Percentiles rank a stretch among this genome's conserved stretches.
These are phyloP conservation scores for Plecturocebus donacophilus DNA, from an alignment of 2,113 vertebrate species.

Conservation along the genomic window DNA sequence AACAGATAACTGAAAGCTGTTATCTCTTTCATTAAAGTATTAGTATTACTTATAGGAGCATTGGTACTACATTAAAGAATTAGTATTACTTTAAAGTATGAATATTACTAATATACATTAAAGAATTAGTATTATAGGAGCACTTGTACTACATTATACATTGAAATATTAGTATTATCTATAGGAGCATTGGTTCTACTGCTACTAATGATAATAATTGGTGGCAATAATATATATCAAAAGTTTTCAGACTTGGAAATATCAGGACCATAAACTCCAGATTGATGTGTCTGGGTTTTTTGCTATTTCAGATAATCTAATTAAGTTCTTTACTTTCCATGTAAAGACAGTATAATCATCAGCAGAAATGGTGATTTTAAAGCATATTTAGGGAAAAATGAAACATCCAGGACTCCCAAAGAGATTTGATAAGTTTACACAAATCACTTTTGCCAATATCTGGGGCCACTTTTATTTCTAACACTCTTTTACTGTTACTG, in stretches of 20 bases:
- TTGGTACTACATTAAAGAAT: not conserved
- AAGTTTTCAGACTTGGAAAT: not conserved
- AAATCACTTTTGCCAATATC: slow-evolving; percentile 52
- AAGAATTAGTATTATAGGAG: not conserved
- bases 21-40: not conserved
- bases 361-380: slow-evolving; percentile 32
- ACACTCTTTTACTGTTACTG: slow-evolving; percentile 66
- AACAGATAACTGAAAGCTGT: not conserved
- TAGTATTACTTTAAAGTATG: not conserved
- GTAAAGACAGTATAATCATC: not conserved
- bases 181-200: not conserved
- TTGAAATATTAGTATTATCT: not conserved
- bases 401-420: not conserved
- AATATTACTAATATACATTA: not conserved
- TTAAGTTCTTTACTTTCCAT: slow-evolving; percentile 35
- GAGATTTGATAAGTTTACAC: slow-evolving; percentile 32
- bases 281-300: not conserved
- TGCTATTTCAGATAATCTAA: not conserved
- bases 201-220: not conserved
- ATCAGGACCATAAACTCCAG: not conserved
- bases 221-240: not conserved
- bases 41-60: not conserved
- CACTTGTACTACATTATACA: not conserved
- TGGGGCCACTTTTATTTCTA: slow-evolving; percentile 51
- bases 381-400: not conserved